A percentile compares a stretch with the other conserved stretches of the same genome.
These are phyloP conservation scores for Chymomyza fuscimana DNA, from an alignment of 2,888 invertebrate genomes.

Conservation along the genomic window DNA sequence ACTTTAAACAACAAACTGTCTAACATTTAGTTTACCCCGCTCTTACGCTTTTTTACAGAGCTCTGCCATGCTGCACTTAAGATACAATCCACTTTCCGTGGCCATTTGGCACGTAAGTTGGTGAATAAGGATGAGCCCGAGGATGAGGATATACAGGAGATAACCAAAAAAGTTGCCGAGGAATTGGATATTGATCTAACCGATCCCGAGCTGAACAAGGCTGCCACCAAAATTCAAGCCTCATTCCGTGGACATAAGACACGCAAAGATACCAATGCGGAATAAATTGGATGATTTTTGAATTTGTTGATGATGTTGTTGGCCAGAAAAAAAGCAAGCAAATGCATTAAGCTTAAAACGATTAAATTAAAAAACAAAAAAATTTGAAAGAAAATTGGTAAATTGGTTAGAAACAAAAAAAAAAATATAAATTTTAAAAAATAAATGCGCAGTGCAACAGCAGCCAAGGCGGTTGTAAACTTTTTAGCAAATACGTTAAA, in stretches of 20 bases:
- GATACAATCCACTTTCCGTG: conserved; percentile 95
- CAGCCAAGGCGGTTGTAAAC: conserved; percentile 47
- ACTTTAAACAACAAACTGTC: conserved; percentile 16
- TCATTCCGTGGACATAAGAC: conserved; percentile 94
- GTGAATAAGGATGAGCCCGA: conserved; percentile 81
- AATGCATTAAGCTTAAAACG: background rate
- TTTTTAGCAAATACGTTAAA: conserved; percentile 65
- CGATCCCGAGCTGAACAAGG: conserved; percentile 93
- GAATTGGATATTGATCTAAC: conserved; percentile 91
- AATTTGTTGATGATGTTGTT: conserved; percentile 59
- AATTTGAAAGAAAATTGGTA: conserved; percentile 20
- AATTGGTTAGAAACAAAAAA: background rate
- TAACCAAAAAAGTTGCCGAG: conserved; percentile 84
- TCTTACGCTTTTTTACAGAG: conserved; percentile 81
- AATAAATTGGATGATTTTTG: conserved; percentile 58
- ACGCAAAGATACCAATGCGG: conserved; percentile 84
- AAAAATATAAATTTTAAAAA: background rate
- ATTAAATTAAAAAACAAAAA: conserved; percentile 13
- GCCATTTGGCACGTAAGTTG: conserved; percentile 92
- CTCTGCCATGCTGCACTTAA: conserved; percentile 91
- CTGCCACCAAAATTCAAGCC: conserved; percentile 95
- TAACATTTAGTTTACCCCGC: background rate
- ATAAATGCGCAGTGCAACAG: conserved; percentile 19
- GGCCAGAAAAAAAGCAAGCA: conserved; percentile 28
- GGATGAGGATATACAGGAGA: conserved; percentile 80